Percentiles rank a stretch among this genome's conserved stretches.
These are phyloP conservation scores for Leucoraja ocellata DNA, from an alignment of 2,797 vertebrate species.

Conservation along the genomic window DNA sequence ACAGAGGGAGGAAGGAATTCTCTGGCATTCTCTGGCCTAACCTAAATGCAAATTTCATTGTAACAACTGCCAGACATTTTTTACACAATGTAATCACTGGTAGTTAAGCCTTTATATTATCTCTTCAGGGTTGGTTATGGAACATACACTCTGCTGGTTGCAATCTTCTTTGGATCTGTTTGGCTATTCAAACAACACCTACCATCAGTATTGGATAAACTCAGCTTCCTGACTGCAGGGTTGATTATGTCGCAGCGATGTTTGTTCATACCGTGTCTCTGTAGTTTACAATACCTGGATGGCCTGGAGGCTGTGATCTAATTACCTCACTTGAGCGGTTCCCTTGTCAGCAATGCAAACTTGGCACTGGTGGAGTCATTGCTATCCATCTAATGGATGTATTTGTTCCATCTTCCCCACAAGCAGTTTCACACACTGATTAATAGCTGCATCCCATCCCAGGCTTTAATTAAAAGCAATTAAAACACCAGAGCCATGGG, in stretches of 20 bases:
- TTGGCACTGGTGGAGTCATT: conserved; percentile 50
- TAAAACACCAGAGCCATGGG: conserved; percentile 61
- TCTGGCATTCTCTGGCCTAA: too few species aligned
- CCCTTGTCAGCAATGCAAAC: conserved; percentile 51
- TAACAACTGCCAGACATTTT: not conserved
- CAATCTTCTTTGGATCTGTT: not conserved
- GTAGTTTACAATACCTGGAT: conserved; percentile 36
- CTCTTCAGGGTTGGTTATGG: not conserved
- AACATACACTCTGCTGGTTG: not conserved
- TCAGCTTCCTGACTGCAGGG: not conserved
- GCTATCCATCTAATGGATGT: conserved; percentile 50
- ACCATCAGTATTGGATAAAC: not conserved
- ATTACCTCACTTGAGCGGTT: conserved; percentile 45
- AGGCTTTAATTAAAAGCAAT: conserved; percentile 66
- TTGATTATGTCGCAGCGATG: conserved; percentile 18
- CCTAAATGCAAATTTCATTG: not conserved
- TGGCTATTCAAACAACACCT: not conserved
- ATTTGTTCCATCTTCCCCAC: conserved; percentile 50
- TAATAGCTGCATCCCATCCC: conserved; percentile 58
- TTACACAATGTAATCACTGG: not conserved
- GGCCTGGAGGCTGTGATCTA: conserved; percentile 50
- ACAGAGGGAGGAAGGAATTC: not conserved
- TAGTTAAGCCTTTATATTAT: not conserved
- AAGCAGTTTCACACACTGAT: conserved; percentile 53
- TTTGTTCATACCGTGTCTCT: conserved; percentile 29